Conservation (phyloP, 2,113 vertebrate genomes). For the Forbesichthys papilliferus region DNA sequence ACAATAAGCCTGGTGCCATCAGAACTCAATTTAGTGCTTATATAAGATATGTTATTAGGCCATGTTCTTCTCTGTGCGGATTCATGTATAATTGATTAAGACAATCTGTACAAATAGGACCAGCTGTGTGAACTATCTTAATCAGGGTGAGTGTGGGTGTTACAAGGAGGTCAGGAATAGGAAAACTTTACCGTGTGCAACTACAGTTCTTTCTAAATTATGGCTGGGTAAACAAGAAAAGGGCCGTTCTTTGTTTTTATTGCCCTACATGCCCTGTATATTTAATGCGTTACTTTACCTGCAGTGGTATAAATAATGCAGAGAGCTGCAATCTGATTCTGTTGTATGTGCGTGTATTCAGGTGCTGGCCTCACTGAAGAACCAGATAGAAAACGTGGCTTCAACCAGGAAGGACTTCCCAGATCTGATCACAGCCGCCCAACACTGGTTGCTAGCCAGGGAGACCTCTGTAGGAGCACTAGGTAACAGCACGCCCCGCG, state of each 20-base stretch:
- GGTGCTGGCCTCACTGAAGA: slow-evolving; percentile 94
- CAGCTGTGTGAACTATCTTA: slow-evolving; percentile 6
- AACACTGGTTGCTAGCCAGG: slow-evolving; percentile 89
- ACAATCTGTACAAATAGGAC: slow-evolving; percentile 9
- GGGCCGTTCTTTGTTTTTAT: slow-evolving; percentile 5
- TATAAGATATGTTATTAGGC: background rate
- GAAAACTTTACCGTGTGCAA: background rate
- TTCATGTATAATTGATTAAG: slow-evolving; percentile 24
- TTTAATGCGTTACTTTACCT: background rate
- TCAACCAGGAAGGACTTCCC: slow-evolving; percentile 85
- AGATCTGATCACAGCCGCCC: slow-evolving; percentile 85
- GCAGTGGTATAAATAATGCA: background rate
- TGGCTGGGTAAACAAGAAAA: background rate
- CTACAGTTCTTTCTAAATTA: background rate
- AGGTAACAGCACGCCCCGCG: slow-evolving; percentile 25
- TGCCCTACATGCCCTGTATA: background rate
- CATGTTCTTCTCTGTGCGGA: background rate
- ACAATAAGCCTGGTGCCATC: background rate
- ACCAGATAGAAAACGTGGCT: slow-evolving; percentile 90
- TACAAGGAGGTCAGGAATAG: slow-evolving; percentile 9
- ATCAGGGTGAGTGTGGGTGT: background rate
- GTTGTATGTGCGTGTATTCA: slow-evolving; percentile 41
- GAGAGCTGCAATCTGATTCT: background rate
- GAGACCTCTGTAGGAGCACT: slow-evolving; percentile 71
- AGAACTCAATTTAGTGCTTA: slow-evolving; percentile 1